Evolutionary conservation across 2,113 vertebrate genomes (phyloP).

Genomic region (Sminthopsis crassicaudata): DNA sequence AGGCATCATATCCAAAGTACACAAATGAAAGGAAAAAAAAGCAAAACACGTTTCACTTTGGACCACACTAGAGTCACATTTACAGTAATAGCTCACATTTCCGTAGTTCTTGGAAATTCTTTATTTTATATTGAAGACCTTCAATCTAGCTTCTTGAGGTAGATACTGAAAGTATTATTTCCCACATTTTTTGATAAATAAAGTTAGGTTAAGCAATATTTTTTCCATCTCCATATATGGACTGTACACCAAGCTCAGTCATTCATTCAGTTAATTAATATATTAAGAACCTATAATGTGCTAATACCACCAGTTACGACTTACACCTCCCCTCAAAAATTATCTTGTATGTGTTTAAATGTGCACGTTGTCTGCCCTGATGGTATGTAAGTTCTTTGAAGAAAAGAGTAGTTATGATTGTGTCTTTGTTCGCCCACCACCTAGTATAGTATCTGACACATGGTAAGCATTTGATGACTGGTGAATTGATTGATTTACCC

Average conservation of each 20-base stretch:
- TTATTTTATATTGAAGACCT: background rate
- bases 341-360: background rate
- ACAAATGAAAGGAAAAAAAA: background rate
- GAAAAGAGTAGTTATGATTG: background rate
- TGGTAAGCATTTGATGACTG: background rate
- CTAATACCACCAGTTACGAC: background rate
- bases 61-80: background rate
- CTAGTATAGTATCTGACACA: background rate
- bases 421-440: background rate
- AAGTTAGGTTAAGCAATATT: background rate
- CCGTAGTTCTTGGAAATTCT: background rate
- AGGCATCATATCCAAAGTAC: background rate
- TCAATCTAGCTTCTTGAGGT: background rate
- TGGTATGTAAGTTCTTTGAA: background rate
- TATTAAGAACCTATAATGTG: background rate
- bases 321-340: background rate
- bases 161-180: background rate
- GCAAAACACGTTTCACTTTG: background rate
- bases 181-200: background rate
- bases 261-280: background rate
- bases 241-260: background rate
- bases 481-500: background rate
- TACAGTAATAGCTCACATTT: background rate
- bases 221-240: background rate
- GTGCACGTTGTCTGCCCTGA: background rate